These are phyloP conservation scores for Dascyllus trimaculatus DNA, from an alignment of 2,113 vertebrate genomes.

Conservation along the genomic window DNA sequence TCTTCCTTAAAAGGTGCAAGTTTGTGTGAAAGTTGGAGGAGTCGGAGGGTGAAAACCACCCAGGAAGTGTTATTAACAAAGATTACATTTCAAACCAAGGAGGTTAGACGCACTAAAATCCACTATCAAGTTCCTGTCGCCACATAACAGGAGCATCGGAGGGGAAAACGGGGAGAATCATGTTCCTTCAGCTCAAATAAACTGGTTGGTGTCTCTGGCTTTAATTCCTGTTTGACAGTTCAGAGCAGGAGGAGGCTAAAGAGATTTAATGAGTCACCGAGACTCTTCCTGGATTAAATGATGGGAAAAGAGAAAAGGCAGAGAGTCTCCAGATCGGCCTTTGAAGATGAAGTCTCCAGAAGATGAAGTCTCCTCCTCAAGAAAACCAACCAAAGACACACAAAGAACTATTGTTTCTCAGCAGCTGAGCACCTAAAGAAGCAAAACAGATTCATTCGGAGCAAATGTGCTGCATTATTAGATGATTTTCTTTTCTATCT, in stretches of 20 bases:
- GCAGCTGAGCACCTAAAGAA: neutral
- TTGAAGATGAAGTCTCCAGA: too few species aligned
- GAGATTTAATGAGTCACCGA: constrained; percentile 26
- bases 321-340: constrained; percentile 28
- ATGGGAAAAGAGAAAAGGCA: neutral
- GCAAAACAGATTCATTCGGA: neutral
- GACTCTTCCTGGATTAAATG: constrained; percentile 32
- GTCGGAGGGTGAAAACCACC: too few species aligned
- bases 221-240: constrained; percentile 8
- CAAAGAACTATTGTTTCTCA: neutral
- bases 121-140: too few species aligned
- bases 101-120: too few species aligned
- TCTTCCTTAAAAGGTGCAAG: too few species aligned
- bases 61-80: too few species aligned
- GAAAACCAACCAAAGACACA: neutral
- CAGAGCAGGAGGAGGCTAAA: neutral
- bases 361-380: too few species aligned
- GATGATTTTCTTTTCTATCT: neutral
- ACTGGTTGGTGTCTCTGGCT: neutral
- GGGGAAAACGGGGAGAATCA: neutral
- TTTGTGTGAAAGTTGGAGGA: too few species aligned
- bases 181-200: neutral
- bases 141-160: neutral
- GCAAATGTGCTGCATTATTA: constrained; percentile 16
- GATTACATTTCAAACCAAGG: too few species aligned